These are phyloP conservation scores for Upupa epops DNA, from an alignment of 2,113 vertebrate genomes.

Conservation along the genomic window DNA sequence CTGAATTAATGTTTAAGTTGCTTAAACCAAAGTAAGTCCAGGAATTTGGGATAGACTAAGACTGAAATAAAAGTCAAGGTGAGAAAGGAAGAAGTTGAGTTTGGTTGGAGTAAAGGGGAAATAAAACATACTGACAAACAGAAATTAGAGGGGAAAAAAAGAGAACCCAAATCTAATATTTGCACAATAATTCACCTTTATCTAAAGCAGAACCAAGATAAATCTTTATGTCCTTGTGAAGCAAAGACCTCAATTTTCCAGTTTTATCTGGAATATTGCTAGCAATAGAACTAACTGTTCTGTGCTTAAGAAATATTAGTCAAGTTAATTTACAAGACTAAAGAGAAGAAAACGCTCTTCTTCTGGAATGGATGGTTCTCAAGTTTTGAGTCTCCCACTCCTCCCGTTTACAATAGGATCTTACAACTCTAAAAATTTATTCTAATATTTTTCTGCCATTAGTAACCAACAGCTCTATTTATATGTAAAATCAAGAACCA, in stretches of 20 bases:
- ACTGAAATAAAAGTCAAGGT: background rate
- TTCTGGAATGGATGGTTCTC: background rate
- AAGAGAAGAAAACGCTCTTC: background rate
- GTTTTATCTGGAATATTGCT: background rate
- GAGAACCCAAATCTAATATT: background rate
- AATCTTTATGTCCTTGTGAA: background rate
- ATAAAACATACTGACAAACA: background rate
- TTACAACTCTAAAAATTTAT: background rate
- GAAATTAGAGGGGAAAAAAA: background rate
- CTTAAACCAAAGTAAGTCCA: background rate
- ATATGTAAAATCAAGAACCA: background rate
- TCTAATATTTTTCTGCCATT: background rate
- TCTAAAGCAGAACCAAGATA: background rate
- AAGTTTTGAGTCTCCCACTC: background rate
- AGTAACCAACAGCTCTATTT: background rate
- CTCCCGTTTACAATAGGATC: background rate
- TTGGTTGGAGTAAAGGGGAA: background rate
- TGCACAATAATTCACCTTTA: background rate
- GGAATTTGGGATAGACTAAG: background rate
- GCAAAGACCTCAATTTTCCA: background rate
- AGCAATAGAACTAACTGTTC: background rate
- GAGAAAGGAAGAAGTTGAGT: background rate
- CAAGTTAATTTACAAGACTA: background rate
- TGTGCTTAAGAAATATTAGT: background rate
- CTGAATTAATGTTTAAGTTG: background rate